Conservation (phyloP, 2,797 vertebrate genomes). For the Danio aesculapii region DNA sequence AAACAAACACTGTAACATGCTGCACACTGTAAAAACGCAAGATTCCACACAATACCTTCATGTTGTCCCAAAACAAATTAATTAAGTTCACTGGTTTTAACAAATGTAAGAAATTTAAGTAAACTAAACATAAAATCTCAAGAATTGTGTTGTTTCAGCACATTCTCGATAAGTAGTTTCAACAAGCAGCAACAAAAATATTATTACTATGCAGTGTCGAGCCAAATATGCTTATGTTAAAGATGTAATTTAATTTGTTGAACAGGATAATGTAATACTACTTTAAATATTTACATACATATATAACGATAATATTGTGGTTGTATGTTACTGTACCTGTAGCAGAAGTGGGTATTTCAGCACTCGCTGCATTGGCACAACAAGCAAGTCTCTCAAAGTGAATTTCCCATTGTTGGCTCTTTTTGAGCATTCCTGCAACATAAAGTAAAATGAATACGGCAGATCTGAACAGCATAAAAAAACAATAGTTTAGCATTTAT, state of each 20-base stretch:
- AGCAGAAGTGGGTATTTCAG: conserved; percentile 96
- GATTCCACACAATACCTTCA: too few species aligned
- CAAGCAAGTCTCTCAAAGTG: conserved; percentile 91
- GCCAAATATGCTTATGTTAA: background rate
- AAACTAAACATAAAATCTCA: too few species aligned
- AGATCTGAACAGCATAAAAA: background rate
- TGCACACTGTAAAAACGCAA: too few species aligned
- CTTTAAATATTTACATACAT: too few species aligned
- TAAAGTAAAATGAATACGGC: background rate
- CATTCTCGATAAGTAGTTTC: too few species aligned
- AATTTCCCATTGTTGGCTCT: conserved; percentile 98
- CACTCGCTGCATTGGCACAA: conserved; percentile 96
- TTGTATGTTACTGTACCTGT: conserved; percentile 79
- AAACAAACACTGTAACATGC: background rate
- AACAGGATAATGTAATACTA: background rate
- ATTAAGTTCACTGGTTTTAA: too few species aligned
- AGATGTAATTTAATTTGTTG: background rate
- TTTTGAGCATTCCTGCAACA: conserved; percentile 92
- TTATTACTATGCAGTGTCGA: too few species aligned
- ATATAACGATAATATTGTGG: background rate
- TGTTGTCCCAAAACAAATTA: too few species aligned
- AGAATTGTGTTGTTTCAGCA: too few species aligned
- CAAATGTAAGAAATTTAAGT: too few species aligned
- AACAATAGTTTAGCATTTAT: too few species aligned
- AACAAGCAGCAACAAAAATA: too few species aligned